phyloP scores from a whole-genome alignment of 1,140 invertebrate species.

The Psix sp. region DNA sequence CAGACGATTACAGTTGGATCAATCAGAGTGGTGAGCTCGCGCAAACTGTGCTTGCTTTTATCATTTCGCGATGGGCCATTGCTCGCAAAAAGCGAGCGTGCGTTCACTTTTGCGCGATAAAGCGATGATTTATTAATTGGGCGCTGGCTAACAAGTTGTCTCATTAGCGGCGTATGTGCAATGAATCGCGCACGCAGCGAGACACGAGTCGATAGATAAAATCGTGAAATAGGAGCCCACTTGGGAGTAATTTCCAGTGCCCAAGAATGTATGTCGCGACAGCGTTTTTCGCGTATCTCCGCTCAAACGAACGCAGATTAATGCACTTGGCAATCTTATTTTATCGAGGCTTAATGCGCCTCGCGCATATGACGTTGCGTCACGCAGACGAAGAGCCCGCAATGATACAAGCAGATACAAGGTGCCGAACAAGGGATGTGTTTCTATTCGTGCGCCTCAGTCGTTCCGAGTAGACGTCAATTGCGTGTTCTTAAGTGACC shows the following conservation, averaged over 20 bases:
- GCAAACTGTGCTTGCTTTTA: constrained; percentile 3
- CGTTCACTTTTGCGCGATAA: too few relatives aligned
- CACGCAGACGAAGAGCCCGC: constrained; percentile 32
- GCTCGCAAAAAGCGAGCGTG: too few relatives aligned
- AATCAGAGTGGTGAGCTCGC: too few relatives aligned
- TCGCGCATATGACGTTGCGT: constrained; percentile 33
- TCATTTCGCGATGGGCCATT: too few relatives aligned
- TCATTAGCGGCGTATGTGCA: too few relatives aligned
- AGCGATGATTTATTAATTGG: constrained; percentile 1
- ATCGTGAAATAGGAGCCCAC: constrained; percentile 1
- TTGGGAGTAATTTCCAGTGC: constrained; percentile 27
- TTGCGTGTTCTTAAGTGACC: constrained; percentile 55
- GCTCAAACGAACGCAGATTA: constrained; percentile 36
- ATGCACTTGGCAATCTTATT: constrained; percentile 40
- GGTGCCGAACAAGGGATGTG: constrained; percentile 14
- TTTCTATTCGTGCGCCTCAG: constrained; percentile 22
- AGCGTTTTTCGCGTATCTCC: constrained; percentile 29
- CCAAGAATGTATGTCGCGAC: constrained; percentile 33
- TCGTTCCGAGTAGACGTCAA: constrained; percentile 40
- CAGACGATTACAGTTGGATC: constrained; percentile 16
- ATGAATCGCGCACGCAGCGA: too few relatives aligned
- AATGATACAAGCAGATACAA: constrained; percentile 30
- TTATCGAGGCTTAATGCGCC: constrained; percentile 30
- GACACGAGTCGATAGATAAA: constrained; percentile 28
- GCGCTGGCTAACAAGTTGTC: background rate